Evolutionary conservation across 1,140 invertebrate species (phyloP).

Genomic region (Pseudomyrmex flavicornis): DNA sequence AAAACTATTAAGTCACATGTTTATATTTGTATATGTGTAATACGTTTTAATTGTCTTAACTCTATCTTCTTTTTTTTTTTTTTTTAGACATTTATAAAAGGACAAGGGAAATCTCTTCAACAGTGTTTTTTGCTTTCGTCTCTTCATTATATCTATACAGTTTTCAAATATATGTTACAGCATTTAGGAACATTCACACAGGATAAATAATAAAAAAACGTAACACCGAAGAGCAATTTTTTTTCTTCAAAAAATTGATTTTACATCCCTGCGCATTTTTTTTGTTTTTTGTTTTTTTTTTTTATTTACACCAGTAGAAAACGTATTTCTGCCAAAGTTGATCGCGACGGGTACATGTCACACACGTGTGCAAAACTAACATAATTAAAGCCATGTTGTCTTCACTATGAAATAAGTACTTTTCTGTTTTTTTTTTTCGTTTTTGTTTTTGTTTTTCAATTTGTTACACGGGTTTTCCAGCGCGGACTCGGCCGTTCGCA

Average conservation of each 20-base stretch:
- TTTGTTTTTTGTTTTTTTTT: too few species aligned
- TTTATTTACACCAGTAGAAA: constrained; percentile 77
- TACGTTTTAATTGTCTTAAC: background rate
- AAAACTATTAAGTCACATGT: too few species aligned
- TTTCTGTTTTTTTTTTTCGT: constrained; percentile 31
- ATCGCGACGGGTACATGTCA: constrained; percentile 53
- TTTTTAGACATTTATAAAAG: background rate
- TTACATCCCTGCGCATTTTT: constrained; percentile 68
- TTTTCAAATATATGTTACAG: constrained; percentile 68
- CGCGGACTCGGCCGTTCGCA: constrained; percentile 19
- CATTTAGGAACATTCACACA: constrained; percentile 75
- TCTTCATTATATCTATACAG: constrained; percentile 54
- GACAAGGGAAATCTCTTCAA: constrained; percentile 18
- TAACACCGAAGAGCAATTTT: constrained; percentile 70
- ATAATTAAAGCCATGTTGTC: constrained; percentile 66
- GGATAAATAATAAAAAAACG: constrained; percentile 70
- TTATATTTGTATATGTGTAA: too few species aligned
- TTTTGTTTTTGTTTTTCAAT: constrained; percentile 38
- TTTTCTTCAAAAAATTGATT: constrained; percentile 63
- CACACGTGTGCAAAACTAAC: constrained; percentile 55
- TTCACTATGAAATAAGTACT: constrained; percentile 62
- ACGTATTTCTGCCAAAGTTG: constrained; percentile 59
- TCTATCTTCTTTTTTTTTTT: background rate
- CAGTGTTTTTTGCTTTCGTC: constrained; percentile 35
- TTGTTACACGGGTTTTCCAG: constrained; percentile 23